phyloP scores from a whole-genome alignment of 2,797 vertebrate species.

The Benthosema pterotum region DNA sequence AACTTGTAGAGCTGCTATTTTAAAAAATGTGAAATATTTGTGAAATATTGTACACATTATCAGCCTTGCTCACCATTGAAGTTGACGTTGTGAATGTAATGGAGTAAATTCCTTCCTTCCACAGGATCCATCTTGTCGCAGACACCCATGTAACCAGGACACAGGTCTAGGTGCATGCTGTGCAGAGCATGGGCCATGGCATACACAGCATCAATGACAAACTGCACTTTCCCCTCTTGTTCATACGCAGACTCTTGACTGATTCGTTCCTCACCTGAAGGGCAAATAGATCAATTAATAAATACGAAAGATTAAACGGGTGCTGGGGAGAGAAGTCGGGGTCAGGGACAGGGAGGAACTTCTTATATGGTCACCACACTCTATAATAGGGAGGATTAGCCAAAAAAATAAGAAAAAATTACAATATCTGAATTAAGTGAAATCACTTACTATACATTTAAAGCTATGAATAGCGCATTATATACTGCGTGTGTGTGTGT shows the following conservation, averaged over 20 bases:
- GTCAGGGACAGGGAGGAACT: too few species aligned
- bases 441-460: too few species aligned
- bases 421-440: too few species aligned
- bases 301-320: not conserved
- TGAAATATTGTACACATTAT: too few species aligned
- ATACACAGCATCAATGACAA: conserved; percentile 91
- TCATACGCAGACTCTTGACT: conserved; percentile 86
- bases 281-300: not conserved
- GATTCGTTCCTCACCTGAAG: conserved; percentile 87
- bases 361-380: too few species aligned
- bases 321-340: too few species aligned
- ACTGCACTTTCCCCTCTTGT: conserved; percentile 93
- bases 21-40: too few species aligned
- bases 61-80: conserved; percentile 91
- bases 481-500: too few species aligned
- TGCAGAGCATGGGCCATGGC: conserved; percentile 90
- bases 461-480: too few species aligned
- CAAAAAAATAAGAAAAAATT: too few species aligned
- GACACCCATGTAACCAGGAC: conserved; percentile 81
- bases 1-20: too few species aligned
- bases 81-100: conserved; percentile 84
- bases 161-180: conserved; percentile 86
- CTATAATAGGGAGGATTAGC: too few species aligned
- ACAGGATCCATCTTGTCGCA: conserved; percentile 89
- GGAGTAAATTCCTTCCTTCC: conserved; percentile 83